phyloP scores from a whole-genome alignment of 2,888 invertebrate species.

The Girardia tigrina region DNA sequence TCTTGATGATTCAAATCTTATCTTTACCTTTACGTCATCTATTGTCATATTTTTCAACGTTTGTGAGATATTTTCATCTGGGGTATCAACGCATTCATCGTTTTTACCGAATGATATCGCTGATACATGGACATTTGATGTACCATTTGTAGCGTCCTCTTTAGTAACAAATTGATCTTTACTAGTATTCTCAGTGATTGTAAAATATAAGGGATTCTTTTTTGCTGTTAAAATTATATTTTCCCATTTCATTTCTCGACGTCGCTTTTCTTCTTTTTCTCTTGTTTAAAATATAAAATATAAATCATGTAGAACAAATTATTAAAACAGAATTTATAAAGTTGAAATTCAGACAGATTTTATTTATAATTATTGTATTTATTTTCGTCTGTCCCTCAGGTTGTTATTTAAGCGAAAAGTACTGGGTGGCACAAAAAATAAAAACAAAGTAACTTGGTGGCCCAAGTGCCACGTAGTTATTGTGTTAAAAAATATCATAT shows the following conservation, averaged over 20 bases:
- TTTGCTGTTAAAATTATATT: conserved; percentile 21
- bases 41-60: conserved; percentile 8
- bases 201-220: conserved; percentile 35
- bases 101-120: neutral
- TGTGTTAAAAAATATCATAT: too few relatives aligned
- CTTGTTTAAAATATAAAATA: conserved; percentile 13
- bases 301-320: neutral
- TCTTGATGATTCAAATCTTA: too few relatives aligned
- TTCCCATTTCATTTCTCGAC: conserved; percentile 32
- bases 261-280: conserved; percentile 33
- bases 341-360: too few relatives aligned
- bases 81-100: conserved; percentile 5
- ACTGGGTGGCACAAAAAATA: too few relatives aligned
- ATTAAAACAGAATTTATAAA: too few relatives aligned
- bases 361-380: too few relatives aligned
- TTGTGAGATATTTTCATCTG: neutral
- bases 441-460: too few relatives aligned
- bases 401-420: too few relatives aligned
- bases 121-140: neutral
- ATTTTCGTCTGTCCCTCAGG: too few relatives aligned
- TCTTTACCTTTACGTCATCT: neutral
- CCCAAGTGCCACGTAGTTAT: too few relatives aligned
- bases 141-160: too few relatives aligned
- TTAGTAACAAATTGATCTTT: neutral
- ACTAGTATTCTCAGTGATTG: neutral